These are phyloP conservation scores for Phenacoccus solenopsis DNA, from an alignment of 1,140 invertebrate species.

Conservation along the genomic window DNA sequence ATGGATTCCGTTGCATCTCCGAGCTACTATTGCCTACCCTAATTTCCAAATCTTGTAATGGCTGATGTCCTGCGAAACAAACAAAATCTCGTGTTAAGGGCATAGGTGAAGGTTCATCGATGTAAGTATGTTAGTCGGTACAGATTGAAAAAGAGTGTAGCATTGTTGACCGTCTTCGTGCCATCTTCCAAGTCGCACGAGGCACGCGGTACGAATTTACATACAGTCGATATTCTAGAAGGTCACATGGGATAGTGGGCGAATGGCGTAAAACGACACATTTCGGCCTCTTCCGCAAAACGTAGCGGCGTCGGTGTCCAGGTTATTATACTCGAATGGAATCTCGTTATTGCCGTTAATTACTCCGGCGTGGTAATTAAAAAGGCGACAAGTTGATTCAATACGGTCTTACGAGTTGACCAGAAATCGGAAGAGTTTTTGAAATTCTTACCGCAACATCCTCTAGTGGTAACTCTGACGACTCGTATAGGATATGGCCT, in stretches of 20 bases:
- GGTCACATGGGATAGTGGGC: neutral
- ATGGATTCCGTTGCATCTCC: conserved; percentile 70
- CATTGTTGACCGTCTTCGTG: too few species aligned
- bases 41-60: conserved; percentile 82
- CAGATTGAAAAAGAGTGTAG: neutral
- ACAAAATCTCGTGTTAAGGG: too few species aligned
- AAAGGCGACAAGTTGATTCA: too few species aligned
- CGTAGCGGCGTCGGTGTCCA: too few species aligned
- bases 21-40: conserved; percentile 79
- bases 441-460: conserved; percentile 55
- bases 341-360: neutral
- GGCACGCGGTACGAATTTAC: neutral
- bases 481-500: conserved; percentile 68
- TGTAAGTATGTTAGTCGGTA: neutral
- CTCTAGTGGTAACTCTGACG: conserved; percentile 70
- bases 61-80: conserved; percentile 55
- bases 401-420: too few species aligned
- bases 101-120: neutral
- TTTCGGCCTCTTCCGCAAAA: neutral
- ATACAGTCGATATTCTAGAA: neutral
- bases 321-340: neutral
- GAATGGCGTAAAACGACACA: neutral
- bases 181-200: too few species aligned
- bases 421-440: neutral
- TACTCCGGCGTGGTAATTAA: too few species aligned